Conservation (phyloP, 2,797 vertebrate genomes). For the Carcharodon carcharias region DNA sequence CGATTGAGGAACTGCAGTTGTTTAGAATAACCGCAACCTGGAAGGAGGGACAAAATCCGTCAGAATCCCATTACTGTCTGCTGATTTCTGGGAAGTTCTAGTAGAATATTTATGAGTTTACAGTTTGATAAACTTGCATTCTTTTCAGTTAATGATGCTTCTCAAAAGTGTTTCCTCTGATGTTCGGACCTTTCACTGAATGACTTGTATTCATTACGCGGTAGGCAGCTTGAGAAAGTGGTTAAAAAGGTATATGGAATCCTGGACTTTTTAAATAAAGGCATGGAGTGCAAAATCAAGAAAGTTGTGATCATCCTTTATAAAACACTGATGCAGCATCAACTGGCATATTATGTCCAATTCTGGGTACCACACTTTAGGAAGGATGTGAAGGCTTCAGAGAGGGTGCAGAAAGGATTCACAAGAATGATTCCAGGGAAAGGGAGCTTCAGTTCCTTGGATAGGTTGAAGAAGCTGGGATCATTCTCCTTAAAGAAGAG, state of each 20-base stretch:
- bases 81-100: background rate
- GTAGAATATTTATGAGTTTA: background rate
- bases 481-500: background rate
- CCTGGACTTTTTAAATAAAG: background rate
- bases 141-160: background rate
- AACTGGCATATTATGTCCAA: too few species aligned
- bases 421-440: too few species aligned
- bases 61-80: background rate
- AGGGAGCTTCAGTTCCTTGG: too few species aligned
- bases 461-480: too few species aligned
- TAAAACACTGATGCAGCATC: too few species aligned
- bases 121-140: background rate
- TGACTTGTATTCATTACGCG: background rate
- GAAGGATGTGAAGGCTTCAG: too few species aligned
- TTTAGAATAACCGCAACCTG: background rate
- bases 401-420: too few species aligned
- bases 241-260: background rate
- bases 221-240: background rate
- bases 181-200: background rate
- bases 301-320: background rate
- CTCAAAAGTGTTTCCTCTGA: background rate
- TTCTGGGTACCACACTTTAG: too few species aligned
- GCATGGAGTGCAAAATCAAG: background rate
- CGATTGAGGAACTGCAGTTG: background rate
- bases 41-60: background rate